Base-by-base conservation (phyloP, 2,888 invertebrate species). In the Dioctria linearis region DNA sequence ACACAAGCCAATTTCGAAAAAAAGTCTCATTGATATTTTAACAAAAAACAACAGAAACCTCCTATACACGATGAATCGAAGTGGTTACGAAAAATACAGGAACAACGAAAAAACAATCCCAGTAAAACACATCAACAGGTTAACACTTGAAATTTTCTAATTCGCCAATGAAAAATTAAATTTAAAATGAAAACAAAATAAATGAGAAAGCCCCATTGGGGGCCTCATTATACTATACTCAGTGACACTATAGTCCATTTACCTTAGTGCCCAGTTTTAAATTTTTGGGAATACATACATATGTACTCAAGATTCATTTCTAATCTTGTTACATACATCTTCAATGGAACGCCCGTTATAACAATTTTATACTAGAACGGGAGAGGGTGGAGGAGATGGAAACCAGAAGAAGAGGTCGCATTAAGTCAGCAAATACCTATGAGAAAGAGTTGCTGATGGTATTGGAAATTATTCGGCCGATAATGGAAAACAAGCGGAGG, bases 61-160 rank as follows among this genome's bases (percentile, higher is more conserved):
- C 42, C 40, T 11, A 25, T 25, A n/a, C 37, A 37, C 57, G 73
- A 59, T 73, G 73, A 73, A 57, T 73, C 4, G 61, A 37, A 25
- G 61, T 61, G 3, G 25, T 61, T 61, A 73, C 13, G 57, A 57
- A n/a, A 57, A 73, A 73, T 73, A 39, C 39, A 37, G n/a, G 8
- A 25, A 25, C 25, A 25, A 25, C 25, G 25, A 67, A 73, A 73
- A 59, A 71, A 71, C 5, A n/a, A 73, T 73, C 40, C 13, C 73
- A 57, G 73, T 42, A 25, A n/a, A n/a, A 59, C 73, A 57, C 59
- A 73, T 73, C 73, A 73, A 57, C 73, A 73, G 59, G 59, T 73
- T 73, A 73, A 73, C 73, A 73, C 73, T 73, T 73, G 59, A 73
- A 73, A 73, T 46, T 69, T 73, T 73, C 73, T 73, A 73, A 73